Base-by-base conservation (phyloP, 2,888 invertebrate genomes). In the Chirona hameri region DNA sequence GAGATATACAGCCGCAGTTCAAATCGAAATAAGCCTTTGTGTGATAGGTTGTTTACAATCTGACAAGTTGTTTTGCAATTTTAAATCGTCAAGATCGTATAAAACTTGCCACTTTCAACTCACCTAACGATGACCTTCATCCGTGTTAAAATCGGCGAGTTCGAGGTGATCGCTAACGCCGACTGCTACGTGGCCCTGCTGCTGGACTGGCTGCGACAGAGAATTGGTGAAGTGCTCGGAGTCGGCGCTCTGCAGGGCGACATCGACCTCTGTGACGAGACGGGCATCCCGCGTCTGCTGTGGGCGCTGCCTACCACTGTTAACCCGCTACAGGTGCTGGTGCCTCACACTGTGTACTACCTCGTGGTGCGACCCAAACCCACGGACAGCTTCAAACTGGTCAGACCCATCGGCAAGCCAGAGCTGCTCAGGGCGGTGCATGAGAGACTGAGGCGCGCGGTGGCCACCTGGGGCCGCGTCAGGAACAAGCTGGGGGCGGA, bases 261-360 rank as follows among this genome's bases (percentile, higher is more conserved):
- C 14, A 27, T 69, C 29, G 69, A 69, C 69, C 69, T 69, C n/a
- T 69, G 69, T n/a, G 69, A 69, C 69, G 69, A 69, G 69, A 29
- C 29, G 29, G 69, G 69, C 29, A 29, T 7, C 29, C 27, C n/a
- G 14, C 69, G 69, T 3, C 69, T 69, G 29, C 69, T 69, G 14
- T 29, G 29, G 29, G 29, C 27, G 10, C 69, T 69, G 69, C 69
- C 69, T 27, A 15, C 69, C 14, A 27, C 29, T 1, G 69, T 29
- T 3, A 29, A 9, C 29, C 15, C 69, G 69, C 69, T 69, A 15
- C n/a, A 29, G 7, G 29, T 29, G 69, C 69, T 69, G 1, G 15
- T 4, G 69, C 69, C 29, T 3, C 69, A 29, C 29, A 29, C 14
- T 29, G 29, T n/a, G 29, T 69, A 69, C 29, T n/a, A 69, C 69